Evolutionary conservation across 2,888 invertebrate genomes (phyloP).

Genomic region (Parnassius mnemosyne): DNA sequence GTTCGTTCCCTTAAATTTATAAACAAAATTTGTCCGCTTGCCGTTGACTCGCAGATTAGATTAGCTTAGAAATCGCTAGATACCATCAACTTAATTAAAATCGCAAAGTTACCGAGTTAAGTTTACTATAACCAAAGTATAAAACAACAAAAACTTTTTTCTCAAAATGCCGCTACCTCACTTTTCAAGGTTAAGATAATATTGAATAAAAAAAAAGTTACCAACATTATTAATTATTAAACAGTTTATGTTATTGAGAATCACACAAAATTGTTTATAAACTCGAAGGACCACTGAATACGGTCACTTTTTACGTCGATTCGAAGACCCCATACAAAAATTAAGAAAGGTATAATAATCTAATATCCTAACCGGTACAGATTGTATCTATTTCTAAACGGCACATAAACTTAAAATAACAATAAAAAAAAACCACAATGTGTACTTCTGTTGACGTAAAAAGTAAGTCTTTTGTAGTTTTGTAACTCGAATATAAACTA

Average conservation of each 20-base stretch:
- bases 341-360: too few species aligned
- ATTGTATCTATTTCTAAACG: too few species aligned
- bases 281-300: neutral
- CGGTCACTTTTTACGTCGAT: neutral
- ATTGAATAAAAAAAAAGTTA: slow-evolving; percentile 18
- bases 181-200: slow-evolving; percentile 16
- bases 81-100: slow-evolving; percentile 44
- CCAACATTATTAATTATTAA: slow-evolving; percentile 14
- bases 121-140: slow-evolving; percentile 13
- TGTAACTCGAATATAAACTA: slow-evolving; percentile 22
- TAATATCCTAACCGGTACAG: too few species aligned
- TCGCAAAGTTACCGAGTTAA: slow-evolving; percentile 27
- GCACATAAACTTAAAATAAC: too few species aligned
- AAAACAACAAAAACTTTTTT: slow-evolving; percentile 17
- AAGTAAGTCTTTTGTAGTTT: slow-evolving; percentile 7
- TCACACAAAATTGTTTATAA: slow-evolving; percentile 21
- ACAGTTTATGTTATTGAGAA: slow-evolving; percentile 13
- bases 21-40: slow-evolving; percentile 46
- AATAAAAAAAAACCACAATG: too few species aligned
- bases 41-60: slow-evolving; percentile 44
- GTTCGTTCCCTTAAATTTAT: slow-evolving; percentile 30
- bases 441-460: slow-evolving; percentile 8
- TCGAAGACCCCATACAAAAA: neutral
- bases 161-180: slow-evolving; percentile 28
- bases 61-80: slow-evolving; percentile 76